Conservation (phyloP, 1,140 invertebrate genomes). For the Drosophila watanabei region DNA sequence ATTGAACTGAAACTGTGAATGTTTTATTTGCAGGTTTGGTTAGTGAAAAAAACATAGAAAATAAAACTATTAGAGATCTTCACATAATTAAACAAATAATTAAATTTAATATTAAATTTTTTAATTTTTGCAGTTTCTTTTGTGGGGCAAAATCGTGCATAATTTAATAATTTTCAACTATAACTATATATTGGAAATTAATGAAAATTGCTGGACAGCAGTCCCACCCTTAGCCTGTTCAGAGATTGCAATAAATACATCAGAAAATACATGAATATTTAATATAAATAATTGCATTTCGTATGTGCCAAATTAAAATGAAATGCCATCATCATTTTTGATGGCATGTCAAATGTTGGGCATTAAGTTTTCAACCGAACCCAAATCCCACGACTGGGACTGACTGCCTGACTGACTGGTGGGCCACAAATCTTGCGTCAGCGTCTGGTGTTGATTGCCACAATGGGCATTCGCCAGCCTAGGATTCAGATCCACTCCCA, state of each 20-base stretch:
- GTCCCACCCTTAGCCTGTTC: not conserved
- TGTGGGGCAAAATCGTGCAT: too few species aligned
- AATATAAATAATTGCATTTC: constrained; percentile 50
- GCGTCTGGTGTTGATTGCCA: constrained; percentile 80
- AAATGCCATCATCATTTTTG: constrained; percentile 69
- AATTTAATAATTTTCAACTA: too few species aligned
- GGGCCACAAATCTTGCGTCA: constrained; percentile 74
- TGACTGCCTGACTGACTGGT: constrained; percentile 51
- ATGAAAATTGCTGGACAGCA: not conserved
- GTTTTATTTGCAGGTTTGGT: not conserved
- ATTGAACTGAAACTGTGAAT: not conserved
- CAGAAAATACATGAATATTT: constrained; percentile 31
- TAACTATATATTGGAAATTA: not conserved
- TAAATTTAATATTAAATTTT: too few species aligned
- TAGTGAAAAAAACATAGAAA: not conserved
- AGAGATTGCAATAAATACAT: constrained; percentile 26
- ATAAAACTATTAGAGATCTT: not conserved
- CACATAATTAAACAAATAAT: too few species aligned
- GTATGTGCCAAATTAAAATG: constrained; percentile 54
- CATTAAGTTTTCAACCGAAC: constrained; percentile 61
- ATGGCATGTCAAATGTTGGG: constrained; percentile 63
- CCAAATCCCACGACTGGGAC: constrained; percentile 28
- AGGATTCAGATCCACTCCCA: constrained; percentile 34
- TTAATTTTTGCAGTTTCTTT: too few species aligned
- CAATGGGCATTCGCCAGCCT: constrained; percentile 64